Percentiles rank a stretch among this genome's conserved stretches.
phyloP scores from a whole-genome alignment of 1,140 invertebrate species.

The Drosophila sp. region DNA sequence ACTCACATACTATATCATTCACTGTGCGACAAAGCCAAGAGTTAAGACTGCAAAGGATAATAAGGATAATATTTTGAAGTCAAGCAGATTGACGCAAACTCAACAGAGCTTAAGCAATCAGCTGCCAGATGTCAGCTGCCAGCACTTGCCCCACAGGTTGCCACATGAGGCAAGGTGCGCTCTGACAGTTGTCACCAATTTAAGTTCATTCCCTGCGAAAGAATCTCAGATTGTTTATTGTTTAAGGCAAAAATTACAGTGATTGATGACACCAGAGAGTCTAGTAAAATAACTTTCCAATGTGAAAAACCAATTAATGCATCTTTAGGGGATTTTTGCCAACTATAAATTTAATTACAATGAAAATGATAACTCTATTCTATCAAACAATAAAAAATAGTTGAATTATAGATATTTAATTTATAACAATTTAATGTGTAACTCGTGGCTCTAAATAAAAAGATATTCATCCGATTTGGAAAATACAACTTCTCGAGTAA shows the following conservation, averaged over 20 bases:
- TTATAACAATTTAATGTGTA: too few relatives aligned
- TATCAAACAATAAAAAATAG: too few relatives aligned
- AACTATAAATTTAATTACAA: too few relatives aligned
- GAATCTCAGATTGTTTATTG: background rate
- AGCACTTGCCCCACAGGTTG: background rate
- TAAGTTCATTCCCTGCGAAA: background rate
- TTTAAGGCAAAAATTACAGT: background rate
- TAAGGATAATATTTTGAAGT: conserved; percentile 19
- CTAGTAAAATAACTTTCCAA: background rate
- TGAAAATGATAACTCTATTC: too few relatives aligned
- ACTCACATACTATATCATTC: conserved; percentile 1
- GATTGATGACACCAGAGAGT: background rate
- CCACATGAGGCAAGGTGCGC: background rate
- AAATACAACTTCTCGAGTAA: too few relatives aligned
- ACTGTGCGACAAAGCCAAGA: conserved; percentile 10
- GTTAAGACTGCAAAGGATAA: conserved; percentile 15
- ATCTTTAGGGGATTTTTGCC: too few relatives aligned
- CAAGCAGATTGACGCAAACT: background rate
- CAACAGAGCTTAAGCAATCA: background rate
- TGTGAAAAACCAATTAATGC: too few relatives aligned
- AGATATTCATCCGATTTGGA: too few relatives aligned
- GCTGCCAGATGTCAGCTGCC: background rate
- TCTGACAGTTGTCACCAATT: background rate
- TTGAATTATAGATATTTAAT: too few relatives aligned
- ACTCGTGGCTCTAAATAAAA: too few relatives aligned